Evolutionary conservation across 2,888 invertebrate genomes (phyloP), one percentile per base, ranked within the genome.

Genomic region (Orthosia incerta): DNA sequence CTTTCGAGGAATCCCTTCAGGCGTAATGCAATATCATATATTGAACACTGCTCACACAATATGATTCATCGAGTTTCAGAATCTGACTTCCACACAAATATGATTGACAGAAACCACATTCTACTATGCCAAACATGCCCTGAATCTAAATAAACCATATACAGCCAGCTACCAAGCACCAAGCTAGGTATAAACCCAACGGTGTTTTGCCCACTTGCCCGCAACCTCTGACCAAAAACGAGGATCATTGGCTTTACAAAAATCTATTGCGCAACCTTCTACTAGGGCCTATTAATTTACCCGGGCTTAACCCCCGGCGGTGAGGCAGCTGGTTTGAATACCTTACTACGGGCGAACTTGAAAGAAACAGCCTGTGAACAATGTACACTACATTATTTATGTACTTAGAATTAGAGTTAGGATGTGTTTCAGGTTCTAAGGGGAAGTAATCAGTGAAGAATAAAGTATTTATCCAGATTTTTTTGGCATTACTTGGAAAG

Each of bases 201-300:
- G 23, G 57, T 65, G 55, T 63, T 79, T 57, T 65, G 9, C 39
- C 7, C 39, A 39, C 39, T 39, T 9, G 18, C 56, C 69, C 48
- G 48, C 26, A 51, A 63, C 51, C 69, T 66, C 62, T 48, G 50
- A 80, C 72, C 81, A 53, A 73, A 70, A 80, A 79, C 80, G 51
- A 26, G 70, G 46, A 61, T 45, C 75, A 62, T 53, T 65, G 56
- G 74, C 59, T 57, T 76, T 69, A 76, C 39, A 64, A 53, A 70
- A 76, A 85, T 83, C 74, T 83, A 79, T 79, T 74, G 76, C 76
- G 26, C 65, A 26, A 59, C 59, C 61, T 71, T 66, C 71, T 65
- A 45, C 51, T 60, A 62, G 70, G 55, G 56, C 31, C 69, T 65
- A 83, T 83, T 85, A 79, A 74, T 85, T 82, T 70, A 74, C 56